Evolutionary conservation across 2,797 vertebrate species (phyloP).

Genomic region (Lophotriccus pileatus): DNA sequence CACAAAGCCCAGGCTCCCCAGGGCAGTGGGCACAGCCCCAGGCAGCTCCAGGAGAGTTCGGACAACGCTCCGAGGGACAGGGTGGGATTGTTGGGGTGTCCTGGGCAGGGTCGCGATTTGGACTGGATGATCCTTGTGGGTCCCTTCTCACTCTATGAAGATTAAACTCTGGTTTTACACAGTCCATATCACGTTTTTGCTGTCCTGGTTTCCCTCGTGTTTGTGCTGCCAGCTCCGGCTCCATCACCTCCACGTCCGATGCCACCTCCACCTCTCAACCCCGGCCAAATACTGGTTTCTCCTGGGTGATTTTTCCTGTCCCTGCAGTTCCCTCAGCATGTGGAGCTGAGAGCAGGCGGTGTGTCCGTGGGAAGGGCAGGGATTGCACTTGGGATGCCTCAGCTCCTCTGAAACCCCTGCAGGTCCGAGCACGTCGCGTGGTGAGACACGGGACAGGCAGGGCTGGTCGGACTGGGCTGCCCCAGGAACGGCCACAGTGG

Average conservation of each 20-base stretch:
- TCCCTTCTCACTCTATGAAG: not conserved
- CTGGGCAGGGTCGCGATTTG: not conserved
- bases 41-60: not conserved
- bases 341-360: not conserved
- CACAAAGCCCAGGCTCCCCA: not conserved
- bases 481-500: not conserved
- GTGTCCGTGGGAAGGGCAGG: not conserved
- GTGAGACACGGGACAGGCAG: not conserved
- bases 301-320: not conserved
- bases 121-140: not conserved
- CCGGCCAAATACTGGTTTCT: not conserved
- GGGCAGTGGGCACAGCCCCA: not conserved
- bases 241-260: not conserved
- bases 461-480: not conserved
- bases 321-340: not conserved
- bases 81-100: not conserved
- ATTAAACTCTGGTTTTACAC: not conserved
- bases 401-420: not conserved
- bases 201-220: not conserved
- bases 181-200: accelerated
- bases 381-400: not conserved
- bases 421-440: not conserved
- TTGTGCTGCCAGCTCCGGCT: not conserved
- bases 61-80: not conserved
- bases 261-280: not conserved